A percentile compares a stretch with the other conserved stretches of the same genome.
Evolutionary conservation across 2,797 vertebrate genomes (phyloP).

Genomic region (Linurgus olivaceus): DNA sequence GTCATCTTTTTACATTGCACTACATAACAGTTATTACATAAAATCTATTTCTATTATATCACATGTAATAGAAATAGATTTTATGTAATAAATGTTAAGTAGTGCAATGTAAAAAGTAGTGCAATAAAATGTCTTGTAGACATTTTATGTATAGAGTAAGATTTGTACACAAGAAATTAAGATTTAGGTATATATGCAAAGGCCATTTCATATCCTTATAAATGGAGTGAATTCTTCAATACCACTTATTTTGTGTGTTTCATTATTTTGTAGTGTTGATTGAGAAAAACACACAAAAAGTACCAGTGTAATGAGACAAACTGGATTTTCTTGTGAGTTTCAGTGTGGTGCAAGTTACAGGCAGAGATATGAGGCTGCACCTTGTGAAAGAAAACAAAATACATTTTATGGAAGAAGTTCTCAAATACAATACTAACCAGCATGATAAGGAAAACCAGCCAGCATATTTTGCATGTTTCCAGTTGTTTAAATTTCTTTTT

Average conservation of each 20-base stretch:
- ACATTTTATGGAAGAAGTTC: not conserved
- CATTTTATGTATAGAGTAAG: not conserved
- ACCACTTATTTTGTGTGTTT: not conserved
- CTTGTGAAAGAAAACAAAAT: not conserved
- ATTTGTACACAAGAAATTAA: not conserved
- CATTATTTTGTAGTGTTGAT: not conserved
- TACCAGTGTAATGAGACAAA: not conserved
- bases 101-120: too few species aligned
- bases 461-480: not conserved
- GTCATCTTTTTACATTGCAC: not conserved
- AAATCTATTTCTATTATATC: not conserved
- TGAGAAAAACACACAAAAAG: not conserved
- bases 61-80: not conserved
- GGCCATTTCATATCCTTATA: not conserved
- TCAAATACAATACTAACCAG: not conserved
- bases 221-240: not conserved
- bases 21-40: not conserved
- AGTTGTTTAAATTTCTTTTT: not conserved
- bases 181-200: not conserved
- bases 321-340: not conserved
- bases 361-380: not conserved
- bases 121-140: not conserved
- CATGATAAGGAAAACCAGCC: not conserved
- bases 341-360: not conserved
- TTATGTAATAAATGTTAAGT: too few species aligned